phyloP scores from a whole-genome alignment of 2,888 invertebrate species.

The Spodoptera picta region DNA sequence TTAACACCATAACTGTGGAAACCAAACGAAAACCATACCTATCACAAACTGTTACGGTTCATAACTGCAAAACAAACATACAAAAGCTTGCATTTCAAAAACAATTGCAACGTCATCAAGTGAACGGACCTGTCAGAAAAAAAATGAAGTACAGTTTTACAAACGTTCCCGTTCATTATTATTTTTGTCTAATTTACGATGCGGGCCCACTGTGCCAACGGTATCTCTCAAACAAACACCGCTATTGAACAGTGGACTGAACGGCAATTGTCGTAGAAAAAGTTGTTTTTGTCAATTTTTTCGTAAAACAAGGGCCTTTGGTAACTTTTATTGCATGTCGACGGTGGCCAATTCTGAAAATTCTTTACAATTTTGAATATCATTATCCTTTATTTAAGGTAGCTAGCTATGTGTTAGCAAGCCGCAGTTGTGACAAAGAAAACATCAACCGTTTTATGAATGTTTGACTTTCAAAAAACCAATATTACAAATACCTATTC shows the following conservation, averaged over 20 bases:
- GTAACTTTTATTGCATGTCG: slow-evolving; percentile 78
- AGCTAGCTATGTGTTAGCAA: slow-evolving; percentile 70
- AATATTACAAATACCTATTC: no score
- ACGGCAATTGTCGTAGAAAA: slow-evolving; percentile 51
- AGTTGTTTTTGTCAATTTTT: slow-evolving; percentile 70
- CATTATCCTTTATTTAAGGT: slow-evolving; percentile 75
- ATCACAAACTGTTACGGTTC: slow-evolving; percentile 12
- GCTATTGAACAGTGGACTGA: slow-evolving; percentile 68
- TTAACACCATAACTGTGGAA: slow-evolving; percentile 25
- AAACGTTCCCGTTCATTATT: slow-evolving; percentile 82
- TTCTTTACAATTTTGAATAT: slow-evolving; percentile 67
- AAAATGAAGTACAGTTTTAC: slow-evolving; percentile 78
- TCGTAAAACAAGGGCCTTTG: slow-evolving; percentile 74
- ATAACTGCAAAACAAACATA: slow-evolving; percentile 1
- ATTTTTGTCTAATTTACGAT: slow-evolving; percentile 80
- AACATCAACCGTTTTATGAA: not conserved
- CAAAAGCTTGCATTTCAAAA: slow-evolving; percentile 33
- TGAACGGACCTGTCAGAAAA: slow-evolving; percentile 54
- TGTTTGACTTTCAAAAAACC: no score
- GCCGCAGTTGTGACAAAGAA: slow-evolving; percentile 16
- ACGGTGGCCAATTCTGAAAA: slow-evolving; percentile 79
- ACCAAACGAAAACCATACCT: not conserved
- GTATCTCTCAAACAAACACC: slow-evolving; percentile 70
- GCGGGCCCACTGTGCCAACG: slow-evolving; percentile 78
- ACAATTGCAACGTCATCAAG: slow-evolving; percentile 66